Evolutionary conservation across 2,888 invertebrate genomes (phyloP).

Genomic region (Bembecia ichneumoniformis): DNA sequence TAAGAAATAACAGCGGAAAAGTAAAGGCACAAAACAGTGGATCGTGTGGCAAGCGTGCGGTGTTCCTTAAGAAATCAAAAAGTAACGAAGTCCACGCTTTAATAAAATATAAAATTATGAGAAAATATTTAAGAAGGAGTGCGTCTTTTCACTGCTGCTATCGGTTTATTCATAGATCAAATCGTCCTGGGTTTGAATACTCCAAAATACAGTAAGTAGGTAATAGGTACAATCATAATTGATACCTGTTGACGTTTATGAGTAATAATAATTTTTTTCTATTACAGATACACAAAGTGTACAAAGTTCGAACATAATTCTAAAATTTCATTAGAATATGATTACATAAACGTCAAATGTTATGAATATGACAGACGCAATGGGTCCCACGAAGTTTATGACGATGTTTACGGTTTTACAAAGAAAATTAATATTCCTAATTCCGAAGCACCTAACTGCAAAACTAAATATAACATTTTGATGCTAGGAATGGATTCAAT

Average conservation of each 20-base stretch:
- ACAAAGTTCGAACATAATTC: constrained; percentile 27
- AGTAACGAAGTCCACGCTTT: constrained; percentile 27
- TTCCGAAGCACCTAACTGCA: constrained; percentile 13
- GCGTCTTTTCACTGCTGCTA: constrained; percentile 41
- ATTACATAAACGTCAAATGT: constrained; percentile 50
- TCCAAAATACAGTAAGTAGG: constrained; percentile 21
- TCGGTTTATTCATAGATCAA: constrained; percentile 26
- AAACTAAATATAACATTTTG: constrained; percentile 71
- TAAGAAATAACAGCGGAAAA: constrained; percentile 9
- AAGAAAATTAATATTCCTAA: constrained; percentile 50
- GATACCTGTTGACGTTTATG: not conserved
- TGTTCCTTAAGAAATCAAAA: constrained; percentile 37
- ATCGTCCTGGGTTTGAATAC: constrained; percentile 13
- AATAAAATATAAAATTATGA: constrained; percentile 30
- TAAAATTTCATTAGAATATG: constrained; percentile 33
- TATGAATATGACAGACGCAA: constrained; percentile 31
- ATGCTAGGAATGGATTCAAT: constrained; percentile 89
- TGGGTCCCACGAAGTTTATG: constrained; percentile 33
- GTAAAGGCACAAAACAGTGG: constrained; percentile 8
- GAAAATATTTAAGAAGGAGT: constrained; percentile 27
- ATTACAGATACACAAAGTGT: constrained; percentile 42
- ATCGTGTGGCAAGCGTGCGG: constrained; percentile 41
- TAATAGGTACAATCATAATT: not conserved
- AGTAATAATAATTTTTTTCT: not conserved
- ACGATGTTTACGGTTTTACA: constrained; percentile 54